Conservation (phyloP, 2,888 invertebrate species). For the Unio pictorum region DNA sequence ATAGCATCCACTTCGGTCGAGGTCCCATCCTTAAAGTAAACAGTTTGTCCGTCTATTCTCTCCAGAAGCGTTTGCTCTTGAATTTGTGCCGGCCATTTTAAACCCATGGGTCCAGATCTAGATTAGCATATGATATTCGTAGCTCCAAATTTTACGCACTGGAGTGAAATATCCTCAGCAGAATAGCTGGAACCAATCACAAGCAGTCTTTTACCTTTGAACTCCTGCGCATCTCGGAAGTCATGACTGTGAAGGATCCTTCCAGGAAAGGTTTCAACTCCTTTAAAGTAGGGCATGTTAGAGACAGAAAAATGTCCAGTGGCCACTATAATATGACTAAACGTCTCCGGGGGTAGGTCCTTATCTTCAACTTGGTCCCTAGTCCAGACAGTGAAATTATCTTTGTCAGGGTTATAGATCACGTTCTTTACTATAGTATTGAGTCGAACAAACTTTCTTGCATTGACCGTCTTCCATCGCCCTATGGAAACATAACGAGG, state of each 20-base stretch:
- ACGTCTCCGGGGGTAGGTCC: slow-evolving; percentile 11
- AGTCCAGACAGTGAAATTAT: slow-evolving; percentile 21
- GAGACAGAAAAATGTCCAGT: slow-evolving; percentile 22
- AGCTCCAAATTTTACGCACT: slow-evolving; percentile 15
- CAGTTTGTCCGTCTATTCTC: slow-evolving; percentile 14
- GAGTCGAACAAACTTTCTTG: slow-evolving; percentile 12
- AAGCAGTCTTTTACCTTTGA: slow-evolving; percentile 7
- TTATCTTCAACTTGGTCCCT: slow-evolving; percentile 8
- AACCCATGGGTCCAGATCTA: slow-evolving; percentile 26
- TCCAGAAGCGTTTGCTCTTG: slow-evolving; percentile 22
- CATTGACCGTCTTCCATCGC: slow-evolving; percentile 1
- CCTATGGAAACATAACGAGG: neutral
- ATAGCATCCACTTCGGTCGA: slow-evolving; percentile 17
- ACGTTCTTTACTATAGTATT: slow-evolving; percentile 19
- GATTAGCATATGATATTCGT: slow-evolving; percentile 14
- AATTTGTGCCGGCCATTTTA: slow-evolving; percentile 22
- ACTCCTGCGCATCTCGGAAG: slow-evolving; percentile 18
- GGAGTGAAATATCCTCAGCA: slow-evolving; percentile 18
- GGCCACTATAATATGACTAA: slow-evolving; percentile 27
- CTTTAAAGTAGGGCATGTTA: slow-evolving; percentile 18
- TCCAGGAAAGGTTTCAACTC: slow-evolving; percentile 20
- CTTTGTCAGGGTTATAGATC: slow-evolving; percentile 9
- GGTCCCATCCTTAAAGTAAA: slow-evolving; percentile 20
- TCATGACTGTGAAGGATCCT: slow-evolving; percentile 27
- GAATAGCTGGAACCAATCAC: slow-evolving; percentile 20